phyloP scores from a whole-genome alignment of 2,113 vertebrate species.

The Glaucidium brasilianum region DNA sequence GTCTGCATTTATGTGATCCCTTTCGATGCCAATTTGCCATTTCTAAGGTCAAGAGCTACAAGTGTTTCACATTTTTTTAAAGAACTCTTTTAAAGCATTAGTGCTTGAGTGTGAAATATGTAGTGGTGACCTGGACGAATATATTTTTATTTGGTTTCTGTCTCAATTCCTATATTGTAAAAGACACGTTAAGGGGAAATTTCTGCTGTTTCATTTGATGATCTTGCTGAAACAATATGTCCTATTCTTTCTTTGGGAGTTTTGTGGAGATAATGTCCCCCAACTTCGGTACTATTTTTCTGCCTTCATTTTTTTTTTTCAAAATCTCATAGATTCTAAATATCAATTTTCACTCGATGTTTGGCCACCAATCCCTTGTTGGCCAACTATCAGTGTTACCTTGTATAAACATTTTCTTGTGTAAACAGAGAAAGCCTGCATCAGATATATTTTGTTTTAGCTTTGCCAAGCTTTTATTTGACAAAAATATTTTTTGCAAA shows the following conservation, averaged over 20 bases:
- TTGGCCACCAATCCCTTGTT: neutral
- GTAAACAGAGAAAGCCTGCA: neutral
- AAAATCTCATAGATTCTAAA: neutral
- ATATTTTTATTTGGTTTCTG: neutral
- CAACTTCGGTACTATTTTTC: neutral
- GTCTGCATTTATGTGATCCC: neutral
- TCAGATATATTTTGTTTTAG: neutral
- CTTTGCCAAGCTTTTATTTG: neutral
- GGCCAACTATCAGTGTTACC: neutral
- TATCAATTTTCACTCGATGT: neutral
- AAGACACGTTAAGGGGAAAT: neutral
- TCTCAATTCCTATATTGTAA: neutral
- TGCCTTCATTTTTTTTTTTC: neutral
- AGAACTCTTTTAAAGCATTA: neutral
- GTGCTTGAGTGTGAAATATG: neutral
- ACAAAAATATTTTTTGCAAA: neutral
- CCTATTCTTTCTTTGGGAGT: neutral
- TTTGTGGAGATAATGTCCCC: neutral
- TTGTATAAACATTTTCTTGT: neutral
- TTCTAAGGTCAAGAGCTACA: neutral
- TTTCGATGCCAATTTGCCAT: neutral
- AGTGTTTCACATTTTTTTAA: neutral
- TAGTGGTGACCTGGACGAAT: neutral
- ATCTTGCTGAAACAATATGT: neutral
- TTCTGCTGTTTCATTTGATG: neutral